phyloP scores from a whole-genome alignment of 2,113 vertebrate species.

The Sinocyclocheilus anshuiensis region DNA sequence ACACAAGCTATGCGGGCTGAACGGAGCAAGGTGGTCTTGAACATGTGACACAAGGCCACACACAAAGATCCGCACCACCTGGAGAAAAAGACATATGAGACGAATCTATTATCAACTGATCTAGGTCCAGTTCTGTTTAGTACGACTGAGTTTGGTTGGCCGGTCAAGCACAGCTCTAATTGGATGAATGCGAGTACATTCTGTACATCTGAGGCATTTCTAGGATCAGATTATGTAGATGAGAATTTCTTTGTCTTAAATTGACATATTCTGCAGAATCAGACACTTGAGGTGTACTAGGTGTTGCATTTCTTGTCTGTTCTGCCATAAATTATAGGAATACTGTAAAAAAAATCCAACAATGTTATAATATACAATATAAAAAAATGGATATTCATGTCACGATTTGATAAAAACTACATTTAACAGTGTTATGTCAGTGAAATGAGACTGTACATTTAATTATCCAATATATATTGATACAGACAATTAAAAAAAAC shows the following conservation, averaged over 20 bases:
- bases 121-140: neutral
- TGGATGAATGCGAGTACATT: neutral
- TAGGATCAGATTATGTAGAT: neutral
- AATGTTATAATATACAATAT: no score
- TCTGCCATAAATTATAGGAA: no score
- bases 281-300: neutral
- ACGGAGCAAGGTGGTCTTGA: conserved; percentile 20
- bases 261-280: neutral
- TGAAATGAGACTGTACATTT: no score
- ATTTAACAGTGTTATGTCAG: no score
- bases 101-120: conserved; percentile 8
- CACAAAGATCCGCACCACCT: conserved; percentile 38
- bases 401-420: no score
- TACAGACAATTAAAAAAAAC: no score
- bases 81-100: neutral
- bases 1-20: conserved; percentile 36
- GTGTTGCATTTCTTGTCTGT: neutral
- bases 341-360: no score
- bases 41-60: conserved; percentile 51
- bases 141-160: neutral
- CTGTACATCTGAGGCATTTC: neutral
- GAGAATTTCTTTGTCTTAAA: neutral
- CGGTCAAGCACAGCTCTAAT: neutral
- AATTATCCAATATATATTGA: no score
- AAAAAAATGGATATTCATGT: no score